Evolutionary conservation across 2,113 vertebrate species (phyloP).

Genomic region (Mus pahari): DNA sequence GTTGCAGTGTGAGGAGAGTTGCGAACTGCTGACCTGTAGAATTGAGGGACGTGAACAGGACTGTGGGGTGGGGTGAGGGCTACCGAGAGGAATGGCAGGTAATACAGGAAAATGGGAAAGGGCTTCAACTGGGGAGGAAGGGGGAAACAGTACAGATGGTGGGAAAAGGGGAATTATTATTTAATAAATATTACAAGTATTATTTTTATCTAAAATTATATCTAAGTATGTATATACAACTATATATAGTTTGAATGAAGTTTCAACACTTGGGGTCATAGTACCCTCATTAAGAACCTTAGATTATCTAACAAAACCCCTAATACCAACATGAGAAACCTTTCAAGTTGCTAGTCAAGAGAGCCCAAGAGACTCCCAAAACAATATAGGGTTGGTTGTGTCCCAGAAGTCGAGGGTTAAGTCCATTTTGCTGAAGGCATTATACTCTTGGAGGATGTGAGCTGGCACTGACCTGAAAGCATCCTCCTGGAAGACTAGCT

Average conservation of each 20-base stretch:
- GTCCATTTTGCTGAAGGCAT: not conserved
- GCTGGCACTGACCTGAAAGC: not conserved
- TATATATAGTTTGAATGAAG: not conserved
- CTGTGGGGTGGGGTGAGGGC: not conserved
- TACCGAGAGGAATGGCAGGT: not conserved
- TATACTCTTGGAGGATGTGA: not conserved
- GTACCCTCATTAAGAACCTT: not conserved
- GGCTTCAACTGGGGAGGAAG: not conserved
- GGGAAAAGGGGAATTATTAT: not conserved
- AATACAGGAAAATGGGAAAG: not conserved
- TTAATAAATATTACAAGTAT: not conserved
- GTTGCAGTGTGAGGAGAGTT: not conserved
- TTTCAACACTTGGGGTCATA: not conserved
- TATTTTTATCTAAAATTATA: not conserved
- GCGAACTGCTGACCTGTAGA: not conserved
- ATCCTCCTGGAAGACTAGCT: not conserved
- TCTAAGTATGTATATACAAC: not conserved
- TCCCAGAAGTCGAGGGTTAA: not conserved
- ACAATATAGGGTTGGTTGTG: not conserved
- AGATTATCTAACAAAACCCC: not conserved
- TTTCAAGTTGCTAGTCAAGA: not conserved
- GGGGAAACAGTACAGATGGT: not conserved
- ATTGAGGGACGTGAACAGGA: not conserved
- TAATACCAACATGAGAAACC: not conserved
- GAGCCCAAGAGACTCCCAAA: not conserved